Conservation (phyloP, 1,140 invertebrate species). For the Anthonomus grandis region DNA sequence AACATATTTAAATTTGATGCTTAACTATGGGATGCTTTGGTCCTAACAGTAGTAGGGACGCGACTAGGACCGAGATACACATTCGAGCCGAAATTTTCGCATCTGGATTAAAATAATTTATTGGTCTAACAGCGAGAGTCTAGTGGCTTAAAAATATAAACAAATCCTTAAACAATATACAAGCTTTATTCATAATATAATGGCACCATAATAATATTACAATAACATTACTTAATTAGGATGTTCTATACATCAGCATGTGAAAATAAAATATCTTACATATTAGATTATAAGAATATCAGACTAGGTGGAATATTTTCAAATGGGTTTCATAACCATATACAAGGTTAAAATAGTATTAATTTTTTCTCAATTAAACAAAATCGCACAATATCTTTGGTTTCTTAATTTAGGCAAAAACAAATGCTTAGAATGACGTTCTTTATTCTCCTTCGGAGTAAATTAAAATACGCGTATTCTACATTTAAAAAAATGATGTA, state of each 20-base stretch:
- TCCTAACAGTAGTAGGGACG: too few species aligned
- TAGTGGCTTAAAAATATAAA: neutral
- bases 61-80: too few species aligned
- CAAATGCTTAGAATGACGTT: too few species aligned
- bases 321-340: neutral
- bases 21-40: too few species aligned
- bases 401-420: too few species aligned
- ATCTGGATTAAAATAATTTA: too few species aligned
- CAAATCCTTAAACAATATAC: slow-evolving; percentile 36
- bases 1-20: too few species aligned
- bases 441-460: too few species aligned
- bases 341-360: slow-evolving; percentile 8
- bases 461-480: slow-evolving; percentile 9
- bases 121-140: too few species aligned
- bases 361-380: slow-evolving; percentile 1
- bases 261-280: slow-evolving; percentile 36
- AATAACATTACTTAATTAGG: slow-evolving; percentile 24
- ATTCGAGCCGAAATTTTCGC: too few species aligned
- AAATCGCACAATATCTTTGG: slow-evolving; percentile 35
- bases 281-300: slow-evolving; percentile 38
- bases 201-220: slow-evolving; percentile 37
- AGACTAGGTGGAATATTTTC: slow-evolving; percentile 34
- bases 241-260: slow-evolving; percentile 22
- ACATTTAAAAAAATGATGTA: neutral
- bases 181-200: slow-evolving; percentile 41